These are phyloP conservation scores for Acropora tenuis DNA, from an alignment of 64 coral and sea anemone species.

Conservation along the genomic window DNA sequence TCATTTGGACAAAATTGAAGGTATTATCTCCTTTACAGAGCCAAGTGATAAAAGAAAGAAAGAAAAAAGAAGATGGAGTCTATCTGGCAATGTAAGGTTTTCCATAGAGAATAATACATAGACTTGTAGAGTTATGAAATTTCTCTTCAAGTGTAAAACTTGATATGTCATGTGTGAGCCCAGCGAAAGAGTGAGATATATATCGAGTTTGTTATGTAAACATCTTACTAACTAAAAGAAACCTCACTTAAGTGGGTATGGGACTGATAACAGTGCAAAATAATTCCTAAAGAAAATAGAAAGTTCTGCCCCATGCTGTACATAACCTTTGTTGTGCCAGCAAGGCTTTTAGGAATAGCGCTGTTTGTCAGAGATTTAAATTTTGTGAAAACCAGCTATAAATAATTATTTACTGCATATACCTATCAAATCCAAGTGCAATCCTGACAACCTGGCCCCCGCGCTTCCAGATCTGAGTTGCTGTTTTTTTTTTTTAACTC, in stretches of 20 bases:
- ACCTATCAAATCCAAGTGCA: too few relatives aligned
- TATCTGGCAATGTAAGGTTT: slow-evolving; percentile 80
- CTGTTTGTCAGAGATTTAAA: background rate
- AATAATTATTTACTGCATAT: too few relatives aligned
- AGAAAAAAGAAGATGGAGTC: slow-evolving; percentile 54
- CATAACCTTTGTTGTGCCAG: background rate
- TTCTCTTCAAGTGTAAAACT: too few relatives aligned
- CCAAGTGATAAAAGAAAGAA: slow-evolving; percentile 1
- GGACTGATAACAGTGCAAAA: background rate
- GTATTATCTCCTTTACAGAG: background rate
- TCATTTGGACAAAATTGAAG: background rate
- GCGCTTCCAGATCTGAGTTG: background rate
- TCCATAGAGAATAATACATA: background rate
- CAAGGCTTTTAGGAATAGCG: background rate
- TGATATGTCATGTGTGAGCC: too few relatives aligned
- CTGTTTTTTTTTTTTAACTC: background rate
- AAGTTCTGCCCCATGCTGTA: background rate
- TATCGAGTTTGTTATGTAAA: too few relatives aligned
- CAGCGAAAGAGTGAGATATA: too few relatives aligned
- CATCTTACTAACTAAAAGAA: too few relatives aligned
- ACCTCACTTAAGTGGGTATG: too few relatives aligned
- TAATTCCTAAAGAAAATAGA: background rate
- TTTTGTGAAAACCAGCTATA: background rate
- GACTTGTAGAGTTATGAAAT: background rate
- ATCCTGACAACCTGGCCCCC: too few relatives aligned